Evolutionary conservation across 2,113 vertebrate genomes (phyloP).

Genomic region (Cyphomyrus discorhynchus): DNA sequence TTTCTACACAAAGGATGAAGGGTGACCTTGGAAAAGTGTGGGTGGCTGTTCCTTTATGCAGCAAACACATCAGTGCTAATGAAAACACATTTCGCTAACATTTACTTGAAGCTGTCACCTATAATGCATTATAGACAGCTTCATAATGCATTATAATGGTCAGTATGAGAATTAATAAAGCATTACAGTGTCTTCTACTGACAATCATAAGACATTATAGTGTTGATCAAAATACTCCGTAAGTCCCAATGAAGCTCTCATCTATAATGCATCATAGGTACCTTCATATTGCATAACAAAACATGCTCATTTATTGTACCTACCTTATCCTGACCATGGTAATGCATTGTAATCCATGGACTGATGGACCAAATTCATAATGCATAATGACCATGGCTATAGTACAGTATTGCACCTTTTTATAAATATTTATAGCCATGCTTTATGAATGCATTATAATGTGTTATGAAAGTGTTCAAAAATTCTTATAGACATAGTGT

Average conservation of each 20-base stretch:
- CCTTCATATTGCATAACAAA: no score
- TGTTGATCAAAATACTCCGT: not conserved
- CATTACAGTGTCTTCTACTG: not conserved
- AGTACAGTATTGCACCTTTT: not conserved
- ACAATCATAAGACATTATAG: not conserved
- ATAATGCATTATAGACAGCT: not conserved
- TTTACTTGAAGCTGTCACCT: not conserved
- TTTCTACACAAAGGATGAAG: not conserved
- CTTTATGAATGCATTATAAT: not conserved
- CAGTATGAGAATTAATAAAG: not conserved
- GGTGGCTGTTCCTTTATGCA: not conserved
- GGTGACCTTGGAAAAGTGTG: not conserved
- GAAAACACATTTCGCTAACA: not conserved
- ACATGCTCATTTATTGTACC: no score
- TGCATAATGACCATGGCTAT: not conserved
- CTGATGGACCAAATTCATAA: not conserved
- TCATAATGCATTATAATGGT: not conserved
- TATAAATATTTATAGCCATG: not conserved
- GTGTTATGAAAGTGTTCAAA: not conserved
- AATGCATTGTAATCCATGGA: no score
- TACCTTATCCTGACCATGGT: no score
- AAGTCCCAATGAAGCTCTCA: not conserved
- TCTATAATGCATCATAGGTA: not conserved
- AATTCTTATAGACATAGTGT: not conserved
- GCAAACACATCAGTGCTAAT: not conserved